A percentile compares a stretch with the other conserved stretches of the same genome.
Evolutionary conservation across 2,888 invertebrate genomes (phyloP).

Genomic region (Dryocosmus kuriphilus): DNA sequence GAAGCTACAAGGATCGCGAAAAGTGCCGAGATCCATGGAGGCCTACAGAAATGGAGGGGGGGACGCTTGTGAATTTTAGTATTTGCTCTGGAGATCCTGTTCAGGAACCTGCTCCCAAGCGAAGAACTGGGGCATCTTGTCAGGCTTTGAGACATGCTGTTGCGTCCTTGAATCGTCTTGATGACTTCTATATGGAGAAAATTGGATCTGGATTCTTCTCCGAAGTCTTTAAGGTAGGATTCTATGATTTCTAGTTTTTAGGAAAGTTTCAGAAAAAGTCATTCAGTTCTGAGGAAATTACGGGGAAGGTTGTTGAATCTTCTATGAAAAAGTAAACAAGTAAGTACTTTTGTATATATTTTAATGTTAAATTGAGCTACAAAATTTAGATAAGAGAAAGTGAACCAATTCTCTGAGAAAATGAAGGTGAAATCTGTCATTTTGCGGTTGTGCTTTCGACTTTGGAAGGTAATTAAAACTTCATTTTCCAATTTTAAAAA

Average conservation of each 20-base stretch:
- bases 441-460: no score
- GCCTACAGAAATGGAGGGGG: constrained; percentile 73
- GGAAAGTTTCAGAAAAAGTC: neutral
- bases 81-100: constrained; percentile 61
- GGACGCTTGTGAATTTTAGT: constrained; percentile 51
- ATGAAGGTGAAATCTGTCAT: no score
- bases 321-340: no score
- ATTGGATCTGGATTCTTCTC: constrained; percentile 98
- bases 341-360: no score
- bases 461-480: no score
- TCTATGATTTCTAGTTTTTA: neutral
- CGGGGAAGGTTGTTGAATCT: neutral
- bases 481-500: no score
- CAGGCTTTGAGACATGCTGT: constrained; percentile 95
- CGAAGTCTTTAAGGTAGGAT: constrained; percentile 96
- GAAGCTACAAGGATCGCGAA: constrained; percentile 73
- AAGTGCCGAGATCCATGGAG: constrained; percentile 74
- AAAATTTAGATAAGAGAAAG: no score
- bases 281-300: neutral
- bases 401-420: no score
- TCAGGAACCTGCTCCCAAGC: constrained; percentile 67
- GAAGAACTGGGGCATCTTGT: constrained; percentile 87
- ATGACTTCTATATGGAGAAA: constrained; percentile 95
- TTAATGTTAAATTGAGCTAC: no score
- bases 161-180: constrained; percentile 92